These are phyloP conservation scores for Echeneis naucrates DNA, from an alignment of 2,797 vertebrate genomes.

Conservation along the genomic window DNA sequence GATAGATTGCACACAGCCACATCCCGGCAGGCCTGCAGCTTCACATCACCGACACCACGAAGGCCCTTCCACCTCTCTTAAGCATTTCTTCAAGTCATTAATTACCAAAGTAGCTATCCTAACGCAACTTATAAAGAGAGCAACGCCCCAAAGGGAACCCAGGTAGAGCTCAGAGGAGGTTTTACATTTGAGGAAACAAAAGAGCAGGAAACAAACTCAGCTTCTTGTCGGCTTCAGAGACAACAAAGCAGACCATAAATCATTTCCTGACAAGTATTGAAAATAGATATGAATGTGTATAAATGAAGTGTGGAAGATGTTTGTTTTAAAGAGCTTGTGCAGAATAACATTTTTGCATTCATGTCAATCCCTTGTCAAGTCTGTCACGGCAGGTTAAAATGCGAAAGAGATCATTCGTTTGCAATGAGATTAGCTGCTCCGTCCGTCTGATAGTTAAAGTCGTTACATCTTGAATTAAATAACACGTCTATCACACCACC, in stretches of 20 bases:
- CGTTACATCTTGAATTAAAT: slow-evolving; percentile 19
- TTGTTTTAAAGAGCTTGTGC: neutral
- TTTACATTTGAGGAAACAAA: slow-evolving; percentile 16
- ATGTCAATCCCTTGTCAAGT: neutral
- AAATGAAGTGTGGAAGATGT: neutral
- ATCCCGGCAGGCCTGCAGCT: slow-evolving; percentile 52
- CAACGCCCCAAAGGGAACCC: slow-evolving; percentile 1
- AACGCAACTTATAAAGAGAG: slow-evolving; percentile 27
- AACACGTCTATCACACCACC: slow-evolving; percentile 18
- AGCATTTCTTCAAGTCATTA: slow-evolving; percentile 24
- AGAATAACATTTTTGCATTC: neutral
- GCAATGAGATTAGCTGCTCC: slow-evolving; percentile 1
- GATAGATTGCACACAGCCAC: slow-evolving; percentile 69
- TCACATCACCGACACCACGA: slow-evolving; percentile 35
- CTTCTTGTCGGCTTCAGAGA: neutral
- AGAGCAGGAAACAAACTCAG: neutral
- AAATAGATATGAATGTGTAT: neutral
- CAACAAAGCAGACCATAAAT: slow-evolving; percentile 37
- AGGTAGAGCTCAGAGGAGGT: neutral
- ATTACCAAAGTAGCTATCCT: slow-evolving; percentile 38
- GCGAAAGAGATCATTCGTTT: slow-evolving; percentile 1
- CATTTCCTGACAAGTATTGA: slow-evolving; percentile 2
- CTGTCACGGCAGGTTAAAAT: slow-evolving; percentile 1
- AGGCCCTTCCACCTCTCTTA: slow-evolving; percentile 26
- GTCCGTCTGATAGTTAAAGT: slow-evolving; percentile 3